Base-by-base conservation (phyloP, 2,888 invertebrate species). In the Helleia helle region DNA sequence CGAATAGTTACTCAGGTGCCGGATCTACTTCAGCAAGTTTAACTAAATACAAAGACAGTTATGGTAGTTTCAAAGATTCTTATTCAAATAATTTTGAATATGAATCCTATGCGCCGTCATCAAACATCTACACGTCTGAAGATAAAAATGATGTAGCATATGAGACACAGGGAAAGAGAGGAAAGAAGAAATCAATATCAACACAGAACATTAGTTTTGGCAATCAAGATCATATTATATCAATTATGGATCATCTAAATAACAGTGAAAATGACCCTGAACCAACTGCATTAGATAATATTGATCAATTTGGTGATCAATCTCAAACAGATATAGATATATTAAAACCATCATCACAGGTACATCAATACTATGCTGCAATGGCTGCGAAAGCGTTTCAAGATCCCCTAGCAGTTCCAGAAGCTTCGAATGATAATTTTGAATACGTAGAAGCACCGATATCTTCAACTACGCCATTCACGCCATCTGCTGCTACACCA, bases 191-290 rank as follows among this genome's bases (percentile, higher is more conserved):
- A 49, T 80, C 85, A 0, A 59, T 80, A 47, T 84, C 84, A 1
- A 74, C 73, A 1, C 84, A 84, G 55, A 83, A 79, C 44, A 71
- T 85, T 28, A 75, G 63, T 41, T 81, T 84, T 53, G 79, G 77
- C 7, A 71, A 72, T 13, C 65, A 72, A 50, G 76, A 75, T 38
- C 73, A 71, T 44, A 62, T n/a, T n/a, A n/a, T 72, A 42, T 72
- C 72, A 8, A 66, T 66, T 4, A 63, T 77, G 5, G 74, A 81
- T 49, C 80, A 81, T 50, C 53, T 77, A 38, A 65, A 62, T 17
- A 71, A 73, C 40, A 58, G 46, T 51, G 58, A 12, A 45, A 58
- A 42, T 28, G 43, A 36, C 4, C 26, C 42, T 15, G 63, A 51
- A 5, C 68, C 71, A 0, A 58, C 69, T 25, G 71, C 66, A 5